Base-by-base conservation (phyloP, 2,888 invertebrate genomes). In the Melanophora roralis region DNA sequence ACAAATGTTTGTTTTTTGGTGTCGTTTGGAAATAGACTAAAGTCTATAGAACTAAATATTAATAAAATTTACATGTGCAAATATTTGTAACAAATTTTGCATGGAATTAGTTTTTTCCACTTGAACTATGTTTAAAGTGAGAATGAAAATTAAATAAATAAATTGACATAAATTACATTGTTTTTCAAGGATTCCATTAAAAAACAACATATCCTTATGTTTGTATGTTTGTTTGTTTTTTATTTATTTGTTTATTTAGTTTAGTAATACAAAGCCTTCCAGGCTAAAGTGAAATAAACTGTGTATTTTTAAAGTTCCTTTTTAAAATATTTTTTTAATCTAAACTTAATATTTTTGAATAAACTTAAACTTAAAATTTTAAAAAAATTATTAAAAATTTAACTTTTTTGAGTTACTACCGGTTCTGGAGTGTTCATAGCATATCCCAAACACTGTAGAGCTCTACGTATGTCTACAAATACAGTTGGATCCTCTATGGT, bases 401-500 rank as follows among this genome's bases (percentile, higher is more conserved):
- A 83, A 62, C 80, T 81, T 47, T 72, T 62, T 62, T 45, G 21
- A 9, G 84, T 77, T 34, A 86, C 78, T 57, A 88, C 75, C 7
- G 94, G 94, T 85, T 94, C 94, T 0, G 95, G 94, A 0, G 94
- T 94, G 68, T 92, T 91, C 87, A 92, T 92, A 1, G 95, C 95
- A 84, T 93, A 95, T 0, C 95, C 96, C 78, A 94, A 90, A 85
- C 93, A 94, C 86, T 95, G 94, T 77, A 97, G 90, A 0, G 94
- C 95, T 11, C 91, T 88, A 86, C 94, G 94, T 83, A 97, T 95
- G 86, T 95, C 95, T 8, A 91, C 92, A 86, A 95, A 97, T 8
- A 97, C 96, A 40, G 92, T 92, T 5, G 95, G 93, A 89, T 97
- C 97, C 88, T 98, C 97, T 82, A 97, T 95, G 8, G 97, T 97